Percentiles rank a stretch among this genome's conserved stretches.
phyloP scores from a whole-genome alignment of 2,797 vertebrate genomes.

The Enteromius viviparus region DNA sequence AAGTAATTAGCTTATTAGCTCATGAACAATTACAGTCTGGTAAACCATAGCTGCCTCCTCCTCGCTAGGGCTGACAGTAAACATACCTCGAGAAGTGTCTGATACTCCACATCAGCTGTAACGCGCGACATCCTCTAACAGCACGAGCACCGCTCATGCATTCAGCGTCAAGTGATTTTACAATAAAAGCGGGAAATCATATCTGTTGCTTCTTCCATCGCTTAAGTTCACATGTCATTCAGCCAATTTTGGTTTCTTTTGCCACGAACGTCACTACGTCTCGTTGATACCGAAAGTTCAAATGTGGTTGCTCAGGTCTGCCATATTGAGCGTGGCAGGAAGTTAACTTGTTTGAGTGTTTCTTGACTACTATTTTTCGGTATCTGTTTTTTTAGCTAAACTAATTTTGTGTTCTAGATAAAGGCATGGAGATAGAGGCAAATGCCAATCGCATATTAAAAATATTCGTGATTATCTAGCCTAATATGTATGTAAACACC shows the following conservation, averaged over 20 bases:
- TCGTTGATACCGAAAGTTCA: background rate
- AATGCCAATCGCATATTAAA: background rate
- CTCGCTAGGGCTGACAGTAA: background rate
- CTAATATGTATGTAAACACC: background rate
- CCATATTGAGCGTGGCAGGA: constrained; percentile 52
- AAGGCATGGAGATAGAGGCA: background rate
- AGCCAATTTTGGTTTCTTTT: constrained; percentile 37
- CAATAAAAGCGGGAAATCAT: background rate
- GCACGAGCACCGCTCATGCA: constrained; percentile 3
- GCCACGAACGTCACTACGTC: constrained; percentile 5
- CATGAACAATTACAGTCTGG: background rate
- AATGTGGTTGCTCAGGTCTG: background rate
- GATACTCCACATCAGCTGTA: constrained; percentile 49
- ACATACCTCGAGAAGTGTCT: constrained; percentile 64
- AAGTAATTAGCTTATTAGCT: constrained; percentile 14
- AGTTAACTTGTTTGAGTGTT: background rate
- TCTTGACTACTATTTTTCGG: background rate
- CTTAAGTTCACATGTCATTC: constrained; percentile 42
- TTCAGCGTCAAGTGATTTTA: constrained; percentile 22
- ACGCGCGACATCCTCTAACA: constrained; percentile 56
- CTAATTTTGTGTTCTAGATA: background rate
- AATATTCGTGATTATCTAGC: background rate
- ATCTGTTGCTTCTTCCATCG: constrained; percentile 39
- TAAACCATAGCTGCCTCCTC: background rate
- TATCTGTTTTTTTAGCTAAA: background rate